Conservation (phyloP, 30 jellyfish, hydroid and myxozoan species). For the Aurelia aurita region DNA sequence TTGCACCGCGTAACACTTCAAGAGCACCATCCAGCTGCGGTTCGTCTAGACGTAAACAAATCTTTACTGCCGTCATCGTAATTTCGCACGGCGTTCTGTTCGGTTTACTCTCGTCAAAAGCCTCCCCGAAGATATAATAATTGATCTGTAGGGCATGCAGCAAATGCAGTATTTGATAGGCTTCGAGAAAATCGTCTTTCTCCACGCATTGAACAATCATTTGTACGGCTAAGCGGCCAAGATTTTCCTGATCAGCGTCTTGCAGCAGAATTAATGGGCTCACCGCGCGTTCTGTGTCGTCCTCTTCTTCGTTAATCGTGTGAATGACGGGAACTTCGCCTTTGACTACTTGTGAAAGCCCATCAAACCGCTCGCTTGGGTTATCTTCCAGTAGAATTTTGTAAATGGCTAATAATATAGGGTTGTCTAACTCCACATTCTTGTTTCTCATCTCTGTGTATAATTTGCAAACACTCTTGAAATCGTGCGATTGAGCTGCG, state of each 20-base stretch:
- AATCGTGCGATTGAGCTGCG: slow-evolving; percentile 30
- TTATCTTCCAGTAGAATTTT: neutral
- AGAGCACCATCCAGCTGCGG: slow-evolving; percentile 67
- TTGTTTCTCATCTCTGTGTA: slow-evolving; percentile 25
- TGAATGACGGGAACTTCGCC: slow-evolving; percentile 16
- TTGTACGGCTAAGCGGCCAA: slow-evolving; percentile 76
- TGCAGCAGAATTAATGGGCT: neutral
- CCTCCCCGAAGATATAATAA: slow-evolving; percentile 40
- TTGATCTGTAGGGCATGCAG: slow-evolving; percentile 61
- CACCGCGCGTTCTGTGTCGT: slow-evolving; percentile 5
- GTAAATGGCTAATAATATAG: slow-evolving; percentile 4
- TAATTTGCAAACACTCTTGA: slow-evolving; percentile 11
- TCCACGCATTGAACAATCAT: slow-evolving; percentile 40
- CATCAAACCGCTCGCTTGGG: slow-evolving; percentile 16
- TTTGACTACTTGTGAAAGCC: slow-evolving; percentile 5
- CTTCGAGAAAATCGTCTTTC: slow-evolving; percentile 18
- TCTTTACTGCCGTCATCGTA: slow-evolving; percentile 54
- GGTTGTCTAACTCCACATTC: slow-evolving; percentile 19
- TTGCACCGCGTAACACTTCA: slow-evolving; percentile 68
- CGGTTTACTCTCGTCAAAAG: slow-evolving; percentile 13
- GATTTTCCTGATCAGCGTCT: slow-evolving; percentile 43
- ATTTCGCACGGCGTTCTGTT: slow-evolving; percentile 43
- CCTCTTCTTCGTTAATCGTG: slow-evolving; percentile 20
- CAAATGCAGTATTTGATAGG: slow-evolving; percentile 35
- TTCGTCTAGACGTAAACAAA: slow-evolving; percentile 53